Conservation (phyloP, 2,888 invertebrate species). For the Slavum lentiscoides region DNA sequence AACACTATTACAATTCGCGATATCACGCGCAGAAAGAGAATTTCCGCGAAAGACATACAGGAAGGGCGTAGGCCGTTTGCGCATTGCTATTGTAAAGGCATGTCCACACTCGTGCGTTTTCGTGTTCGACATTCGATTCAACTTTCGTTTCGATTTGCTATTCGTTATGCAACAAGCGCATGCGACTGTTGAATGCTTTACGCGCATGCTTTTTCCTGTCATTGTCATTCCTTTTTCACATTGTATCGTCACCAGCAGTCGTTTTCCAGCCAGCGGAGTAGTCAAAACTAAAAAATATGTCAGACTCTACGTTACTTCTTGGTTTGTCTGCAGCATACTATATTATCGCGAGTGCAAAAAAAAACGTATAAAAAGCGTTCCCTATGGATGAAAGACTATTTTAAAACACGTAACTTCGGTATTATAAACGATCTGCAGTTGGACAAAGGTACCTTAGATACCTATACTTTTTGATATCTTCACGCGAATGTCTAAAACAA, state of each 20-base stretch:
- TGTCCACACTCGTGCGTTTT: not conserved
- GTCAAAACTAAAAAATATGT: not conserved
- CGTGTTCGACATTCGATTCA: not conserved
- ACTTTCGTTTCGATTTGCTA: not conserved
- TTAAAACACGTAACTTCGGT: conserved; percentile 14
- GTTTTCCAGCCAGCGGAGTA: not conserved
- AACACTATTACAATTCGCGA: too few relatives aligned
- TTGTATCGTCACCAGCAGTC: not conserved
- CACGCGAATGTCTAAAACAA: conserved; percentile 23
- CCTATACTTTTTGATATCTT: conserved; percentile 4
- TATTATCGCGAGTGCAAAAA: conserved; percentile 11
- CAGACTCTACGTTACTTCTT: conserved; percentile 10
- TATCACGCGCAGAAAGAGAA: too few relatives aligned
- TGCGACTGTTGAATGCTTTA: not conserved
- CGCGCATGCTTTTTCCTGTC: conserved; percentile 26
- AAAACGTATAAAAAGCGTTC: conserved; percentile 26
- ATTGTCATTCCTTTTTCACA: too few relatives aligned
- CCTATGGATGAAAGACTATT: conserved; percentile 6
- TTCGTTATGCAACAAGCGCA: not conserved
- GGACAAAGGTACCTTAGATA: conserved; percentile 6
- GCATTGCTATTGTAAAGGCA: too few relatives aligned
- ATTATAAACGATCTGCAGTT: conserved; percentile 2
- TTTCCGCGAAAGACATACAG: too few relatives aligned
- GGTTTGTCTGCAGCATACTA: conserved; percentile 3
- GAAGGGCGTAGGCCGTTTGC: too few relatives aligned